phyloP scores from a whole-genome alignment of 2,888 invertebrate genomes.

The Drosophila fulvimacula region DNA sequence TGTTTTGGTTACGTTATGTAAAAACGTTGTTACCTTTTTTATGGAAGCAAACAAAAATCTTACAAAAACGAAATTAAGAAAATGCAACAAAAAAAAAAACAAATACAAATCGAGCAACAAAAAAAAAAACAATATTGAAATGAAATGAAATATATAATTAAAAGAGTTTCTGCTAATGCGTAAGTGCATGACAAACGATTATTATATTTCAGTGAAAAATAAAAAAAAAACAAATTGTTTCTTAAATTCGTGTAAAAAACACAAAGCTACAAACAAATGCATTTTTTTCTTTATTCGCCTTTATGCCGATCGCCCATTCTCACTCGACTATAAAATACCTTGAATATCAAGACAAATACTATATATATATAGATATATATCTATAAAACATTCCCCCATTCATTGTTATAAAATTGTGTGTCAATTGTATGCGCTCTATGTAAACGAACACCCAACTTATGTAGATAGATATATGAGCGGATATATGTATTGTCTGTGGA shows the following conservation, averaged over 20 bases:
- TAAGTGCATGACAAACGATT: slow-evolving; percentile 74
- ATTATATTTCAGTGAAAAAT: slow-evolving; percentile 81
- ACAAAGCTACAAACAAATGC: slow-evolving; percentile 63
- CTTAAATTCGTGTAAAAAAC: slow-evolving; percentile 81
- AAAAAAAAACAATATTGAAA: slow-evolving; percentile 38
- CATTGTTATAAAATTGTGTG: slow-evolving; percentile 18
- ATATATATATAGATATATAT: no score
- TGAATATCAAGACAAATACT: neutral
- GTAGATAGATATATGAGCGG: neutral
- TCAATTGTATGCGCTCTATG: slow-evolving; percentile 1
- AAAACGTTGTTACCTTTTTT: slow-evolving; percentile 74
- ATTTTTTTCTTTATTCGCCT: slow-evolving; percentile 11
- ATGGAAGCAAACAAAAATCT: slow-evolving; percentile 41
- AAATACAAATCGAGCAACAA: slow-evolving; percentile 8
- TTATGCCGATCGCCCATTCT: slow-evolving; percentile 1
- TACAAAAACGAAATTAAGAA: slow-evolving; percentile 20
- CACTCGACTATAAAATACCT: slow-evolving; percentile 7
- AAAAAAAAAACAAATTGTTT: slow-evolving; percentile 77
- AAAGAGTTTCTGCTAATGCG: slow-evolving; percentile 69
- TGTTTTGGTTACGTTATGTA: slow-evolving; percentile 65
- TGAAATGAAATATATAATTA: slow-evolving; percentile 56
- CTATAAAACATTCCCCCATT: slow-evolving; percentile 11
- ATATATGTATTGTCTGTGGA: neutral
- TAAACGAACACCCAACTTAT: neutral
- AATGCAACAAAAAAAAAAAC: slow-evolving; percentile 6